These are phyloP conservation scores for Ornithoptera priamus DNA, from an alignment of 2,888 invertebrate species.

Conservation along the genomic window DNA sequence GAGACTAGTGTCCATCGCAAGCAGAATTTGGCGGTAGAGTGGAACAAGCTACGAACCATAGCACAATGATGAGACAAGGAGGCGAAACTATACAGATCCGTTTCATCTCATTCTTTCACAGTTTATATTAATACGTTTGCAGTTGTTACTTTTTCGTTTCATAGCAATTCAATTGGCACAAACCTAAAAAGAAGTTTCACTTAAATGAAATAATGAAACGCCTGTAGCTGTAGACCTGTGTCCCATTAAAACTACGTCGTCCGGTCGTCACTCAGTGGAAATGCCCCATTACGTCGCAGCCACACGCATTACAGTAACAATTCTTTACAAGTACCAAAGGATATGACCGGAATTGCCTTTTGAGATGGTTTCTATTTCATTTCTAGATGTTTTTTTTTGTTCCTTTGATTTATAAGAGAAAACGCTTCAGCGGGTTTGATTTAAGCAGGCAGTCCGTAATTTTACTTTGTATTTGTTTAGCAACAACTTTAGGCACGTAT, in stretches of 20 bases:
- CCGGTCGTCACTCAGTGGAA: constrained; percentile 73
- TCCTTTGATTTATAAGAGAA: constrained; percentile 34
- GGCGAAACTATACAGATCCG: too few species aligned
- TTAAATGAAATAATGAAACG: too few species aligned
- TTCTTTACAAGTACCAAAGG: constrained; percentile 66
- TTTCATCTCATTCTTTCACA: too few species aligned
- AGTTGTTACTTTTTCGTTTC: too few species aligned
- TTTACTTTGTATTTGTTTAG: background rate
- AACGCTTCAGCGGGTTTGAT: constrained; percentile 20
- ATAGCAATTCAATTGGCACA: too few species aligned
- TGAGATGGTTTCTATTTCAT: constrained; percentile 51
- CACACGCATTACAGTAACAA: constrained; percentile 67
- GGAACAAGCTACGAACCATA: too few species aligned
- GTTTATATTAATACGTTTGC: too few species aligned
- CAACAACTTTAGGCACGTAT: background rate
- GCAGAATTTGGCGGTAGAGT: too few species aligned
- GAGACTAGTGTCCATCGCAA: too few species aligned
- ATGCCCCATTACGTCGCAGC: constrained; percentile 72
- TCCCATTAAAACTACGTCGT: constrained; percentile 40
- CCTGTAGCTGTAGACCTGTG: constrained; percentile 31
- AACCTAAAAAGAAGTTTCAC: too few species aligned
- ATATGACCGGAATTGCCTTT: constrained; percentile 66
- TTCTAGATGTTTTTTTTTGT: constrained; percentile 39
- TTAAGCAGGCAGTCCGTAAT: background rate
- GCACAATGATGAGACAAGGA: too few species aligned